phyloP scores from a whole-genome alignment of 2,888 invertebrate species.

The Xanthia icteritia region DNA sequence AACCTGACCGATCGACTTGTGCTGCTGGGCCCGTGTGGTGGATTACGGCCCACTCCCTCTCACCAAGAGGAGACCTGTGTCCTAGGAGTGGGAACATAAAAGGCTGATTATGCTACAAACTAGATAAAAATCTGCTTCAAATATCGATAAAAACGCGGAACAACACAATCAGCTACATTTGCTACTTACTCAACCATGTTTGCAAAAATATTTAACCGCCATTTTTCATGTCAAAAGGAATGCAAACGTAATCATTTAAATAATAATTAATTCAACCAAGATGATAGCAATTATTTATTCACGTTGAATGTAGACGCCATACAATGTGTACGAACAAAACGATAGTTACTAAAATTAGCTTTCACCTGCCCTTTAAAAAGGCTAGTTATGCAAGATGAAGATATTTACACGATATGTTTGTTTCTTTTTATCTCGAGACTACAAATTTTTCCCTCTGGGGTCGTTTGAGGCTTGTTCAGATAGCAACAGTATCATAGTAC shows the following conservation, averaged over 20 bases:
- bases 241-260: slow-evolving; percentile 30
- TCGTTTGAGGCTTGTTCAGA: not conserved
- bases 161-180: not conserved
- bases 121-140: not conserved
- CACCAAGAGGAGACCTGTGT: not conserved
- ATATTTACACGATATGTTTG: slow-evolving; percentile 37
- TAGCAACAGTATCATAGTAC: not conserved
- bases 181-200: not conserved
- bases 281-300: slow-evolving; percentile 56
- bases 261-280: slow-evolving; percentile 40
- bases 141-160: not conserved
- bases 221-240: slow-evolving; percentile 1
- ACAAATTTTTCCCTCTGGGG: not conserved
- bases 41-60: not conserved
- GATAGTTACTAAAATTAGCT: slow-evolving; percentile 69
- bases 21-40: not conserved
- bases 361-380: slow-evolving; percentile 68
- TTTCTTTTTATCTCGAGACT: slow-evolving; percentile 10
- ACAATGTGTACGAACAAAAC: slow-evolving; percentile 40
- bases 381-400: slow-evolving; percentile 55
- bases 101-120: not conserved
- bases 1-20: not conserved
- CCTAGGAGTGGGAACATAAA: too few relatives aligned
- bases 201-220: not conserved
- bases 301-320: slow-evolving; percentile 19